Evolutionary conservation across 2,888 invertebrate species (phyloP).

Genomic region (Charanyca ferruginea): DNA sequence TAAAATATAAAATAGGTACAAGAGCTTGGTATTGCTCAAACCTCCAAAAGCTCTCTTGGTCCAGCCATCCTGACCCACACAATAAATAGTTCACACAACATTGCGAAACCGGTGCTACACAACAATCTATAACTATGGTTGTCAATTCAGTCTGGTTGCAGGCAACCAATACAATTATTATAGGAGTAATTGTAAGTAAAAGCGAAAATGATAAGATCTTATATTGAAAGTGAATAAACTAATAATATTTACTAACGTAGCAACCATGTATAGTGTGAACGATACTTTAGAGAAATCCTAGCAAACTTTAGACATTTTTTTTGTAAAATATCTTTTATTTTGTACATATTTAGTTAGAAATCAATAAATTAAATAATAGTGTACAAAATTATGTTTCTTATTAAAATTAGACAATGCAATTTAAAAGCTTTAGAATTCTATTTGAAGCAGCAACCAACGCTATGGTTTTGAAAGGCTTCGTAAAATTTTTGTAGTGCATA

Average conservation of each 20-base stretch:
- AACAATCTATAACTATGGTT: neutral
- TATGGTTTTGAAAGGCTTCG: neutral
- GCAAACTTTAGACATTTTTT: neutral
- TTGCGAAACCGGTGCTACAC: constrained; percentile 9
- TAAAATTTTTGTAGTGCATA: neutral
- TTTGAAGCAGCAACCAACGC: neutral
- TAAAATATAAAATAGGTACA: too few species aligned
- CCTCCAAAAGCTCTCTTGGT: too few species aligned
- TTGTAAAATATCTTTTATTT: constrained; percentile 22
- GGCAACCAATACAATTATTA: neutral
- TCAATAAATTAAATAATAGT: constrained; percentile 15
- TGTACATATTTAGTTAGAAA: constrained; percentile 33
- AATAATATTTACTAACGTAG: too few species aligned
- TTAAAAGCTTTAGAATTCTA: neutral
- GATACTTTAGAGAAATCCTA: too few species aligned
- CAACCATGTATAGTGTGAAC: too few species aligned
- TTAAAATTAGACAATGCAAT: constrained; percentile 2
- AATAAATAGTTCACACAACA: neutral
- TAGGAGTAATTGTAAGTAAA: too few species aligned
- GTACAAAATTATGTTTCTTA: neutral
- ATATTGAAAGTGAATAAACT: too few species aligned
- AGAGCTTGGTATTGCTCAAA: too few species aligned
- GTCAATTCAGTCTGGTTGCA: constrained; percentile 12
- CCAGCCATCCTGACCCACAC: too few species aligned
- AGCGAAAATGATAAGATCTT: too few species aligned